phyloP scores from a whole-genome alignment of 2,797 vertebrate species.

The Linurgus olivaceus region DNA sequence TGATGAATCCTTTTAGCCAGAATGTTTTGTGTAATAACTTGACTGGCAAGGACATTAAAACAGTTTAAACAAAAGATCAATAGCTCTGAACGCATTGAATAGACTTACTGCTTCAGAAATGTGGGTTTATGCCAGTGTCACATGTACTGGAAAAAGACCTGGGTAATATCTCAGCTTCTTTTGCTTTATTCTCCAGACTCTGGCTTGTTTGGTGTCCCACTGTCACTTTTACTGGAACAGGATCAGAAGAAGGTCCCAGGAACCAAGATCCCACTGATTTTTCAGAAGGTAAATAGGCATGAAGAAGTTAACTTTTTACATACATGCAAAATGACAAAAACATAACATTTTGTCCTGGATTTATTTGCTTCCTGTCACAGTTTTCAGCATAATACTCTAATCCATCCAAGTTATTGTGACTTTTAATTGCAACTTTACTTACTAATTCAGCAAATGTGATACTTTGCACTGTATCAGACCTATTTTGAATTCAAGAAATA shows the following conservation, averaged over 20 bases:
- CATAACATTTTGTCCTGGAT: neutral
- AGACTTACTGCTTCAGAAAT: neutral
- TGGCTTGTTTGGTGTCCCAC: slow-evolving; percentile 89
- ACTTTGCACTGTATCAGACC: neutral
- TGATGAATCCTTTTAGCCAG: neutral
- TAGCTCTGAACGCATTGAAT: neutral
- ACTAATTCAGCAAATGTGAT: neutral
- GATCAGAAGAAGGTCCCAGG: slow-evolving; percentile 87
- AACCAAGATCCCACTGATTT: slow-evolving; percentile 89
- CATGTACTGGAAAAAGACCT: neutral
- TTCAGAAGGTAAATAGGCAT: slow-evolving; percentile 84
- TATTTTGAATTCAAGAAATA: neutral
- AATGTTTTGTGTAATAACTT: slow-evolving; percentile 8
- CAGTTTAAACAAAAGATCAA: neutral
- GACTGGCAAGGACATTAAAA: neutral
- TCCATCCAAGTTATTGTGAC: slow-evolving; percentile 29
- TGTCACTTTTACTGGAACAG: slow-evolving; percentile 88
- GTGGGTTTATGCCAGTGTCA: neutral
- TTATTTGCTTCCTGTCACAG: neutral
- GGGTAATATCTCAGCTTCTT: neutral
- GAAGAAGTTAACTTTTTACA: neutral
- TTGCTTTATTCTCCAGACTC: slow-evolving; percentile 79
- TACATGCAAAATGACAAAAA: neutral
- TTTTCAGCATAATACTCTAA: neutral
- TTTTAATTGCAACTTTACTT: slow-evolving; percentile 30